Evolutionary conservation across 2,113 vertebrate species (phyloP), one percentile per base, ranked within the genome.

Genomic region (Phalacrocorax carbo): DNA sequence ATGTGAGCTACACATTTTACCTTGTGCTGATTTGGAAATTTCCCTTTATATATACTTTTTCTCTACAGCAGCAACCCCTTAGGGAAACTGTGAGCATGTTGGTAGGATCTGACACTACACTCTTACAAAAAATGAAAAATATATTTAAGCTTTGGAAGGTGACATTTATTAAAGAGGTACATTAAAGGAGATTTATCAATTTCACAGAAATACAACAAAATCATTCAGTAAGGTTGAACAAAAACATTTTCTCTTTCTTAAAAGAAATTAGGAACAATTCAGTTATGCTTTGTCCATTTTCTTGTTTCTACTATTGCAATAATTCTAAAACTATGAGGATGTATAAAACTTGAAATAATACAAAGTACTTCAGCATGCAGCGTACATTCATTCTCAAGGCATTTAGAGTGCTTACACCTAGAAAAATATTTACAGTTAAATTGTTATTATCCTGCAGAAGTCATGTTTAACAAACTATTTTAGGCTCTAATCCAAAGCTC

Each of bases 141-240:
- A 84, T 30, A 92, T 57, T 91, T 80, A 83, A 16, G 70, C 42
- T 85, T 71, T 64, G 36, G 60, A 86, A 82, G 18, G 79, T 81
- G 86, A 77, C 55, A 75, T 73, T 94, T 95, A 94, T 51, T 82
- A 91, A 97, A 95, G 77, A 92, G 46, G 52, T 10, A 86, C 38
- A 85, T 88, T 92, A 94, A 81, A 92, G 75, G 10, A 88, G 51
- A 96, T 94, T 60, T 64, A 94, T 88, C 82, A 95, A 0, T 95
- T 97, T 96, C 93, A 85, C 18, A 92, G 46, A 60, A 81, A 81
- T 30, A 71, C 26, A 42, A 60, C 25, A 42, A 62, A 91, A 87
- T 19, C 0, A 86, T 88, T 88, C n/a, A 88, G 64, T 90, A 80
- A 76, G 5, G 40, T 32, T 81, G 40, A 64, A 60, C 38, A 86